Percentiles rank a stretch among this genome's conserved stretches.
Evolutionary conservation across 2,113 vertebrate species (phyloP).

Genomic region (Eudorcas thomsonii): DNA sequence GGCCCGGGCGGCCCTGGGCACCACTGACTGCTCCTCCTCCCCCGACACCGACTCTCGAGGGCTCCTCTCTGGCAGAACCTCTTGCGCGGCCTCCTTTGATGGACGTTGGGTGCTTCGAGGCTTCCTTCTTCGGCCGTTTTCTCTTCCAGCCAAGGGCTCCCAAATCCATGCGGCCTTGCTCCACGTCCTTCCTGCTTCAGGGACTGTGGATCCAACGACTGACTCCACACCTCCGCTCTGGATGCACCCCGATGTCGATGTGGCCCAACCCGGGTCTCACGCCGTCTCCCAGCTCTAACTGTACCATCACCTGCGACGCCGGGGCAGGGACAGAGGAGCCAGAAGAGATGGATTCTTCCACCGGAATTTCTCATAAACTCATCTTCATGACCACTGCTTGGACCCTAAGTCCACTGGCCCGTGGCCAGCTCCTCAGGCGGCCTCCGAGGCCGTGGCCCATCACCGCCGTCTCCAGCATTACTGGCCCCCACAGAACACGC

Average conservation of each 20-base stretch:
- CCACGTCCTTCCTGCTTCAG: rapidly evolving
- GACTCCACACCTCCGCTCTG: rapidly evolving
- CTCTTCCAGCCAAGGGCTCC: rapidly evolving
- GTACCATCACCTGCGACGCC: rapidly evolving
- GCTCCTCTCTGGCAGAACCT: background rate
- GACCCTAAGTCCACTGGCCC: rapidly evolving
- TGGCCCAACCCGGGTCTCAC: rapidly evolving
- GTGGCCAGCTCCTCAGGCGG: rapidly evolving
- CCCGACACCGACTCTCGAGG: rapidly evolving
- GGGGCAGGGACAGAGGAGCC: rapidly evolving
- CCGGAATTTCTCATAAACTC: rapidly evolving
- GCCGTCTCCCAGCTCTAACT: rapidly evolving
- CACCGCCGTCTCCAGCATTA: rapidly evolving
- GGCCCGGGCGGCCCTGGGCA: background rate
- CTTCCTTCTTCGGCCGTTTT: rapidly evolving
- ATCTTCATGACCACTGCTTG: rapidly evolving
- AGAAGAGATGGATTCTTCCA: rapidly evolving
- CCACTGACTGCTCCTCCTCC: rapidly evolving
- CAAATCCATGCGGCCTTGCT: rapidly evolving
- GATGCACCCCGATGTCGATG: rapidly evolving
- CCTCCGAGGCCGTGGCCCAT: rapidly evolving
- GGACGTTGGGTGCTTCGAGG: rapidly evolving
- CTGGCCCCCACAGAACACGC: rapidly evolving
- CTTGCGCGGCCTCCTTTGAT: background rate
- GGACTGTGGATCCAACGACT: rapidly evolving